Evolutionary conservation across 1,140 invertebrate genomes (phyloP), one percentile per base, ranked within the genome.

Genomic region (Calephelis nemesis): DNA sequence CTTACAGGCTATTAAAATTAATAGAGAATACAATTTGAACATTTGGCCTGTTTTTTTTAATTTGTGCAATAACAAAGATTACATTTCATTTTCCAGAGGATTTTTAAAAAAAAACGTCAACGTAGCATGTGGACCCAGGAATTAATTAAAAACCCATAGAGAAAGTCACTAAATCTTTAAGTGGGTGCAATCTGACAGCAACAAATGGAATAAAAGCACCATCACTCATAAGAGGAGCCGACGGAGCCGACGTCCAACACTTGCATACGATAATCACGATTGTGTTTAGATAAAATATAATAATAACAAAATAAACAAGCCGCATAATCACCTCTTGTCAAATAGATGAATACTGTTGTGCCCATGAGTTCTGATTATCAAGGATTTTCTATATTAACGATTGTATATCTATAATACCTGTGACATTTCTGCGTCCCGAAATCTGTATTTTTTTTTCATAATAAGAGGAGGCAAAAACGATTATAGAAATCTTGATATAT

Each of bases 271-370:
- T 90, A 90, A 89, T 90, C 87, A 88, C 78, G 85, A 88, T 90
- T 84, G 87, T 90, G 88, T 89, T 90, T 86, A 84, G 87, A 90
- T 90, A 89, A 90, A 86, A 87, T 88, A 87, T 81, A 86, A 89
- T 87, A 88, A 88, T 83, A 89, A 90, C 82, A 88, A 87, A 87
- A 89, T 85, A 88, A 88, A 90, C 85, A 88, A 83, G 78, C 70
- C 72, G 69, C 82, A 77, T 90, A 90, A 90, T 89, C 87, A 90
- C 83, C 82, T 90, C 84, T 79, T 79, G 85, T 87, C 84, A 85
- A 81, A 68, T 71, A 79, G 77, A 79, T 74, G 78, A 76, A 67
- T 62, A 75, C 63, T 76, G 71, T 60, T 67, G 77, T 79, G 70
- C 74, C 79, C 65, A 85, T 49, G 42, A 12, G 10, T 54, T 60